Base-by-base conservation (phyloP, 92 coral and sea anemone genomes). In the Montipora capitata region DNA sequence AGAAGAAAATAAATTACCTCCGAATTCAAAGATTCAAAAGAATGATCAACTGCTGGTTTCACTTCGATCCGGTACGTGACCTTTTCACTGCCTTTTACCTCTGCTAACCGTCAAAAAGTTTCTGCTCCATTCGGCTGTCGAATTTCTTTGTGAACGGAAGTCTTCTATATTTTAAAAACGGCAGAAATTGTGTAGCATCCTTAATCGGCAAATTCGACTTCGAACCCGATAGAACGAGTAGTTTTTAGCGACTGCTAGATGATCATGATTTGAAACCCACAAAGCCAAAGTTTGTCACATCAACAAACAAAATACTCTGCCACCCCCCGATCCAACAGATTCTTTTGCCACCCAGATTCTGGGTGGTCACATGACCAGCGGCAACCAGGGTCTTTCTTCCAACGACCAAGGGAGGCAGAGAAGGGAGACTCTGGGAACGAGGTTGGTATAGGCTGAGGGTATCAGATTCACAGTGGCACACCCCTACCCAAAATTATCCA, bases 261-360 rank as follows among this genome's bases (percentile, higher is more conserved):
- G 52, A 48, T 48, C 52, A 5, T 11, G 15, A 58, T 58, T 58
- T 58, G 64, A 9, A 9, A 18, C 40, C 41, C 72, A 16, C 41
- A 48, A 48, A 67, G 72, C 20, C 41, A 48, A 48, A 67, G 72
- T 67, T 67, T 67, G 72, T 67, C 45, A 0, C 72, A 18, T 67
- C 43, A 67, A 67, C 72, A 67, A 20, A 20, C 72, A 67, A 67
- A 67, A 67, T 38, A 67, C 72, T 67, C 64, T 58, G 64, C 64
- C 64, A 58, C 64, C 64, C 64, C 11, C 64, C 64, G n/a, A 58
- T 15, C 64, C 64, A 58, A 58, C 15, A 11, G 64, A 11, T 58
- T 58, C 11, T 58, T 58, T 58, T 58, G 64, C 64, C 64, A 58
- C 64, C 64, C 64, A 58, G 64, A 58, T 58, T 58, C 64, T 58